Conservation (phyloP, 2,797 vertebrate species). For the Oreochromis mossambicus region DNA sequence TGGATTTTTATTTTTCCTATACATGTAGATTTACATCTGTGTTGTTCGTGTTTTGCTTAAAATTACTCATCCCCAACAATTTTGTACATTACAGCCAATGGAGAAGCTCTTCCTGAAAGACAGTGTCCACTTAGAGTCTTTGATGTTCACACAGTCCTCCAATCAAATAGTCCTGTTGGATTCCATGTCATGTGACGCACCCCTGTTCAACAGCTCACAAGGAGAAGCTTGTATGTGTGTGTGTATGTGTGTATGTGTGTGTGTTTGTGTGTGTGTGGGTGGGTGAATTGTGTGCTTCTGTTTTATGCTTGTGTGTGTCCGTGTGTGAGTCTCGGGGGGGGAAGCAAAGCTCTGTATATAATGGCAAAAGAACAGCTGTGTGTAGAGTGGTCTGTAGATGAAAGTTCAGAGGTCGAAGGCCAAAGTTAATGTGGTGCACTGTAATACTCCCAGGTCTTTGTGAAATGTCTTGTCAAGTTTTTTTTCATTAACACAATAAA, state of each 20-base stretch:
- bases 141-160: slow-evolving; percentile 40
- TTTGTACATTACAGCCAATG: slow-evolving; percentile 32
- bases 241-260: not conserved
- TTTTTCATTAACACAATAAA: slow-evolving; percentile 84
- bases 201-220: slow-evolving; percentile 23
- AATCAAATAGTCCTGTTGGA: slow-evolving; percentile 34
- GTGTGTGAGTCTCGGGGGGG: slow-evolving; percentile 9
- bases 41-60: slow-evolving; percentile 63
- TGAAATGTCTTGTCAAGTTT: slow-evolving; percentile 73
- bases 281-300: slow-evolving; percentile 4
- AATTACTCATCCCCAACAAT: slow-evolving; percentile 31
- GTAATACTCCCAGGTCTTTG: slow-evolving; percentile 74
- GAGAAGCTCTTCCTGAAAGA: slow-evolving; percentile 17
- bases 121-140: slow-evolving; percentile 33
- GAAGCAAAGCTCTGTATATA: slow-evolving; percentile 58
- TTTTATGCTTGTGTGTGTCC: not conserved
- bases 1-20: slow-evolving; percentile 70
- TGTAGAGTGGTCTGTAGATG: slow-evolving; percentile 32
- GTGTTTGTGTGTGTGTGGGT: not conserved
- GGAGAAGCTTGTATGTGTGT: slow-evolving; percentile 23
- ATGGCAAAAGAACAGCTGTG: slow-evolving; percentile 29
- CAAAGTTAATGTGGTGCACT: slow-evolving; percentile 78
- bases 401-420: slow-evolving; percentile 65
- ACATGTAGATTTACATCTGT: slow-evolving; percentile 72
- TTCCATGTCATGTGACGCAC: slow-evolving; percentile 51